These are phyloP conservation scores for Nezara viridula DNA, from an alignment of 2,888 invertebrate species.

Conservation along the genomic window DNA sequence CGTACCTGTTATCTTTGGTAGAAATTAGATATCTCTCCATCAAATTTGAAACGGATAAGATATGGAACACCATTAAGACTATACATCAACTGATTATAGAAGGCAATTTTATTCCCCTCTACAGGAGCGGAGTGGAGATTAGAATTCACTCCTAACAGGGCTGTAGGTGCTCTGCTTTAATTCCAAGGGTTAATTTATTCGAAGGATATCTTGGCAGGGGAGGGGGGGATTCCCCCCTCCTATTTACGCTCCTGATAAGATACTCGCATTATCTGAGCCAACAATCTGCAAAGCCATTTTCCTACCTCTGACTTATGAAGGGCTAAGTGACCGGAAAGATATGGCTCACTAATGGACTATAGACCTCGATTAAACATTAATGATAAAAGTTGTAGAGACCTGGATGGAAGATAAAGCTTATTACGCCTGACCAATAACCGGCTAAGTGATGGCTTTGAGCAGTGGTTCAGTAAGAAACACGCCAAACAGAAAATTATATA, in stretches of 20 bases:
- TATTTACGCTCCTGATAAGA: constrained; percentile 40
- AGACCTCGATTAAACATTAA: constrained; percentile 6
- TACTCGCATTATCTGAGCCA: background rate
- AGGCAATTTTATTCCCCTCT: background rate
- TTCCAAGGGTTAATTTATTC: constrained; percentile 48
- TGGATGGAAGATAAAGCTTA: background rate
- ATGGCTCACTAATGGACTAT: constrained; percentile 11
- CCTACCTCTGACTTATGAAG: constrained; percentile 41
- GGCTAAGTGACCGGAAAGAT: constrained; percentile 46
- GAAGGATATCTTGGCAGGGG: constrained; percentile 17
- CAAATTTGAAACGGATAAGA: background rate
- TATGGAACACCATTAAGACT: background rate
- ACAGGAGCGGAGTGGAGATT: background rate
- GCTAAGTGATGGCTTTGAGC: background rate
- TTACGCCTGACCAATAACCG: background rate
- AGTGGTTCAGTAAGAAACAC: background rate
- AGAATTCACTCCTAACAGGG: constrained; percentile 26
- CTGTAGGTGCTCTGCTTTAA: constrained; percentile 30
- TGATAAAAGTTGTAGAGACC: constrained; percentile 14
- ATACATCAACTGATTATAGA: constrained; percentile 7
- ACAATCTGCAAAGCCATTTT: constrained; percentile 44
- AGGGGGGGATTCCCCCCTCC: background rate
- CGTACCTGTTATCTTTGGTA: background rate
- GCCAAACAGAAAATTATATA: background rate
- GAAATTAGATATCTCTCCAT: background rate